Evolutionary conservation across 2,888 invertebrate species (phyloP), one percentile per base, ranked within the genome.

Genomic region (Aquatica leii): DNA sequence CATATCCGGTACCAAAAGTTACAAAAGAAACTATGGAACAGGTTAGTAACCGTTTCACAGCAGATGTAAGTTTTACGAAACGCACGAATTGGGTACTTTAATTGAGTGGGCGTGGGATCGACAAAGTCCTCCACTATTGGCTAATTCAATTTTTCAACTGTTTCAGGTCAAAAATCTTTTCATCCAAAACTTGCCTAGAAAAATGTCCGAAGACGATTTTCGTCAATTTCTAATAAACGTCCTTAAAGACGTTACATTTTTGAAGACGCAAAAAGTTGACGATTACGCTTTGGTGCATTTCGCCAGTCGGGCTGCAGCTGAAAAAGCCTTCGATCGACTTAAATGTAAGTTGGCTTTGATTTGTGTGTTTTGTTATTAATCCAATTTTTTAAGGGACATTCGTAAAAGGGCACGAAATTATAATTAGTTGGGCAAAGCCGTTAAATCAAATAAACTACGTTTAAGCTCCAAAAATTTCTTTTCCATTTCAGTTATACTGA

Each of bases 91-190:
- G 8, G 15, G 41, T n/a, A n/a, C n/a, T n/a, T n/a, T n/a, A n/a
- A n/a, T n/a, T n/a, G n/a, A n/a, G n/a, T n/a, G n/a, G n/a, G n/a
- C n/a, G n/a, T n/a, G n/a, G n/a, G n/a, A n/a, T n/a, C n/a, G n/a
- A n/a, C n/a, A n/a, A n/a, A n/a, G n/a, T n/a, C n/a, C n/a, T 12
- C 3, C 40, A 40, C 14, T 82, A n/a, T n/a, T n/a, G n/a, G n/a
- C n/a, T n/a, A n/a, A n/a, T n/a, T n/a, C n/a, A n/a, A n/a, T n/a
- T n/a, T n/a, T n/a, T n/a, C n/a, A 34, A 5, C 5, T 71, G 72
- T 84, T 85, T 68, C 82, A 93, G 93, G 92, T 93, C 5, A 90
- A 88, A 72, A 88, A 90, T 53, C 82, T 94, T 21, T 93, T 92
- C 78, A 86, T 91, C 17, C 84, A 92, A 78, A 88, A 93, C 84